These are phyloP conservation scores for Leptatherina wallacei DNA, from an alignment of 2,797 vertebrate species.

Conservation along the genomic window DNA sequence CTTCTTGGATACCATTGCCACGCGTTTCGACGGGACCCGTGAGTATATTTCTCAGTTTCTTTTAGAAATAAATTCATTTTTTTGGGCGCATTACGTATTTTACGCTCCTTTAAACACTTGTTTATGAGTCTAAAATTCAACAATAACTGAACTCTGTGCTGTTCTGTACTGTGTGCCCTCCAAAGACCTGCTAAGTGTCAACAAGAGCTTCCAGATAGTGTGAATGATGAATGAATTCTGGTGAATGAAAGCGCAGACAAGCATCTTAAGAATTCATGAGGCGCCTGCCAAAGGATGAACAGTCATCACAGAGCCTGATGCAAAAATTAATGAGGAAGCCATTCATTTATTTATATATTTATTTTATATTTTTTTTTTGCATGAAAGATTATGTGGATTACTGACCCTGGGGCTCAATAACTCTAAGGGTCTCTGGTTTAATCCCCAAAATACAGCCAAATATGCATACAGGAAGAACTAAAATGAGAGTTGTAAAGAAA, in stretches of 20 bases:
- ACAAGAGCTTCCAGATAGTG: not conserved
- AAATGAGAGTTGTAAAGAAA: not conserved
- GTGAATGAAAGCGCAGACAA: constrained; percentile 33
- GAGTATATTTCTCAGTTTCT: constrained; percentile 61
- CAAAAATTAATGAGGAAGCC: not conserved
- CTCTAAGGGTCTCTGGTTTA: not conserved
- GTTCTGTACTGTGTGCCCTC: not conserved
- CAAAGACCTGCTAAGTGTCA: not conserved
- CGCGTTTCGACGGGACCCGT: constrained; percentile 90
- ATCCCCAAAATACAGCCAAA: not conserved
- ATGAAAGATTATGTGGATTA: not conserved
- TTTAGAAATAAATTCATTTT: not conserved
- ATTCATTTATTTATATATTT: not conserved
- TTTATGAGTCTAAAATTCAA: not conserved
- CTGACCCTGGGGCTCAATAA: too few relatives aligned
- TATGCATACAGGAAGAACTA: not conserved
- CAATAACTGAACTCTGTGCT: not conserved
- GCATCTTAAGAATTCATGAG: not conserved
- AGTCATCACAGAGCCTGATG: not conserved
- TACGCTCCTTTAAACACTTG: not conserved
- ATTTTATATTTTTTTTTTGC: too few relatives aligned
- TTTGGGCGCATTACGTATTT: constrained; percentile 1
- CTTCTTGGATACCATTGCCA: constrained; percentile 90
- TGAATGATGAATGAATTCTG: constrained; percentile 28
- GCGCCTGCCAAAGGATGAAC: not conserved